Base-by-base conservation (phyloP, 1,140 invertebrate genomes). In the Muscidifurax raptorellus region DNA sequence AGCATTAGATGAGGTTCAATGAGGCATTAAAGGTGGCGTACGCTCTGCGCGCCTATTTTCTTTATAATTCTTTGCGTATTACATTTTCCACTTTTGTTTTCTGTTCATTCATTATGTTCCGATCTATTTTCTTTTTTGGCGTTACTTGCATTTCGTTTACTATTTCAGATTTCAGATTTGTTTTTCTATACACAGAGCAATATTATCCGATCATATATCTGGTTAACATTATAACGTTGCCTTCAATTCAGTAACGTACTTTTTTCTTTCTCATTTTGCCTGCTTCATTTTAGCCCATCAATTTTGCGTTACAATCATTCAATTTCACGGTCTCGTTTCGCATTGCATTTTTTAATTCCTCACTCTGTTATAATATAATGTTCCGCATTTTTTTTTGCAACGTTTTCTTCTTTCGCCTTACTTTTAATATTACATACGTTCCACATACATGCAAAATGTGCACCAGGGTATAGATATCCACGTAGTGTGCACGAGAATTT, bases 1-100 rank as follows among this genome's bases (percentile, higher is more conserved):
- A 88, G 88, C 91, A 91, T 92, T 92, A 93, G 90, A 92, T 93
- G 91, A 92, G 91, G 91, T 92, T 83, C 90, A 92, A 93, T 92
- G 92, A 93, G 92, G 92, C 91, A 92, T 92, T 91, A 89, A 91
- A 91, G 90, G 89, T 92, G 90, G 90, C 92, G 84, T 88, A 89
- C 89, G 90, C 90, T 91, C 90, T 89, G 90, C 90, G 90, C 88
- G 89, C 90, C 89, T 86, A 88, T 89, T 89, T 89, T 87, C 77
- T 80, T 85, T 83, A 85, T 75, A 83, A 76, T 82, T 84, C 79
- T 85, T 86, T 77, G 66, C 67, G 82, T 66, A 30, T 86, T 88
- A 64, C 69, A 84, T 76, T 84, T 77, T 84, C 82, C n/a, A 77
- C n/a, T 83, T n/a, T 84, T 15, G 9, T 22, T 85, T 86, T 32